A percentile compares a stretch with the other conserved stretches of the same genome.
These are phyloP conservation scores for Oryzias dopingdopingensis DNA, from an alignment of 2,797 vertebrate genomes.

Conservation along the genomic window DNA sequence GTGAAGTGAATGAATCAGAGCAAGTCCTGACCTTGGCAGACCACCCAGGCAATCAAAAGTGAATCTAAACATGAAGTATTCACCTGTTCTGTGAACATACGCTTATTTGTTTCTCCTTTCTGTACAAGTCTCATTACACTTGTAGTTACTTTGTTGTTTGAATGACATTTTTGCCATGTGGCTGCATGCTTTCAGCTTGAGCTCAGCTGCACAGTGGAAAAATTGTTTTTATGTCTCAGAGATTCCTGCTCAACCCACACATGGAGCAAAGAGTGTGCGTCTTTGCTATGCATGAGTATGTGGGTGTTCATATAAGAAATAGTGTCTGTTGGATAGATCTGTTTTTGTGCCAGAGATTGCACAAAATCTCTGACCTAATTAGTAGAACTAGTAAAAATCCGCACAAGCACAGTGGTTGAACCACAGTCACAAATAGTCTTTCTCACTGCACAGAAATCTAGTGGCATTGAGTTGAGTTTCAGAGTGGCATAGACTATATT, in stretches of 20 bases:
- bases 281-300: constrained; percentile 48
- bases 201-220: constrained; percentile 72
- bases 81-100: constrained; percentile 59
- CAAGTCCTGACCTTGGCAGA: constrained; percentile 10
- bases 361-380: constrained; percentile 36
- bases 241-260: constrained; percentile 74
- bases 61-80: constrained; percentile 30
- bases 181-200: constrained; percentile 69
- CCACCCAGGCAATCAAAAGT: not conserved
- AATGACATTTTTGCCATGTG: constrained; percentile 68
- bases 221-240: constrained; percentile 73
- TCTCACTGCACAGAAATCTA: constrained; percentile 42
- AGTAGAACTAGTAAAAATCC: constrained; percentile 18
- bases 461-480: not conserved
- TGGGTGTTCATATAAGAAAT: constrained; percentile 51
- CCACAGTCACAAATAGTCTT: constrained; percentile 34
- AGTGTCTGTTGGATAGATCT: constrained; percentile 44
- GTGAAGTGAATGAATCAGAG: constrained; percentile 7
- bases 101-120: constrained; percentile 57
- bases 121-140: constrained; percentile 35
- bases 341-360: constrained; percentile 17
- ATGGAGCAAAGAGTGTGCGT: constrained; percentile 44
- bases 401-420: constrained; percentile 6
- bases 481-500: no score
- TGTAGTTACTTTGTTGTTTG: constrained; percentile 59